Percentiles rank a stretch among this genome's conserved stretches.
Conservation (phyloP, 2,113 vertebrate species). For the Tinamus guttatus region DNA sequence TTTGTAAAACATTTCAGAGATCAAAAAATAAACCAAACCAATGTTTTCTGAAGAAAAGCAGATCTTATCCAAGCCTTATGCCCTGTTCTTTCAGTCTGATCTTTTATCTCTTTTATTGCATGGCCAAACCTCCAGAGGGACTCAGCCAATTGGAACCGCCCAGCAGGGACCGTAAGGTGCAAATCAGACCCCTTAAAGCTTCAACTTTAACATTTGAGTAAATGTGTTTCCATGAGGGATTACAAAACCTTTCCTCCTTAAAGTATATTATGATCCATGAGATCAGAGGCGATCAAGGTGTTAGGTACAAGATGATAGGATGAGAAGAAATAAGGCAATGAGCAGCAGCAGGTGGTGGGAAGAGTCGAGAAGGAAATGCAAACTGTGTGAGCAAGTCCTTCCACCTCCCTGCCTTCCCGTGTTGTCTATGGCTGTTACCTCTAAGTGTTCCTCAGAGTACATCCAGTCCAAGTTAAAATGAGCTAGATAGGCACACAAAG, state of each 20-base stretch:
- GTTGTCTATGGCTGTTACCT: background rate
- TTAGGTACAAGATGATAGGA: background rate
- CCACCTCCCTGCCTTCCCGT: background rate
- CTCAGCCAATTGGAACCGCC: background rate
- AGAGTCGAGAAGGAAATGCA: background rate
- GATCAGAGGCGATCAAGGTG: no score
- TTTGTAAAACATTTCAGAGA: background rate
- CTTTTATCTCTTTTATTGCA: background rate
- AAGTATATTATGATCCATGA: background rate
- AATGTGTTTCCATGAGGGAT: background rate
- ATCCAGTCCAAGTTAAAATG: constrained; percentile 34
- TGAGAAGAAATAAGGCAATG: background rate
- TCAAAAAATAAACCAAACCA: background rate
- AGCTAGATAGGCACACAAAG: background rate
- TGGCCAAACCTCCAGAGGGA: background rate
- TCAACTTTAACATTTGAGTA: background rate
- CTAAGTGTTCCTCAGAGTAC: background rate
- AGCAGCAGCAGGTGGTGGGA: background rate
- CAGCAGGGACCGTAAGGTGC: background rate
- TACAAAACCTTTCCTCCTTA: background rate
- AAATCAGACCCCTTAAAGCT: background rate
- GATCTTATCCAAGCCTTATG: background rate
- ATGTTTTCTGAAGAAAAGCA: background rate
- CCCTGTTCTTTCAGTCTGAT: background rate
- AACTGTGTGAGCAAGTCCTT: background rate